Evolutionary conservation across 2,797 vertebrate genomes (phyloP).

Genomic region (Muraenolepis orangiensis): DNA sequence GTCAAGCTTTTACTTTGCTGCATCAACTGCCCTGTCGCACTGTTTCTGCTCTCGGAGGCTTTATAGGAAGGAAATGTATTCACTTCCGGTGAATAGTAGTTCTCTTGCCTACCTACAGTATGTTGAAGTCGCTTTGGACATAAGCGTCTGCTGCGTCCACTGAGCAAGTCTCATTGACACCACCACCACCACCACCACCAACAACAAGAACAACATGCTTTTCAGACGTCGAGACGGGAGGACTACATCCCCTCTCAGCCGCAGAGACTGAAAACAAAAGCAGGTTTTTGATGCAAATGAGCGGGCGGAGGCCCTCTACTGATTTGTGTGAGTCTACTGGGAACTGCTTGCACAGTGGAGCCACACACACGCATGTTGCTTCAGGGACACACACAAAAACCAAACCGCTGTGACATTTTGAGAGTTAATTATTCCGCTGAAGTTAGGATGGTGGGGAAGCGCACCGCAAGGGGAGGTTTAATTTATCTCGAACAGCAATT

Average conservation of each 20-base stretch:
- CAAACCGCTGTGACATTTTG: conserved; percentile 39
- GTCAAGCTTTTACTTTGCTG: no score
- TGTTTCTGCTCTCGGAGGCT: no score
- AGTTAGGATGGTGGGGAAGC: conserved; percentile 7
- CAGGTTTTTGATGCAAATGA: not conserved
- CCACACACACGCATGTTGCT: no score
- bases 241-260: not conserved
- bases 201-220: no score
- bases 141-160: no score
- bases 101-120: no score
- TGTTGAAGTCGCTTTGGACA: no score
- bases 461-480: conserved; percentile 19
- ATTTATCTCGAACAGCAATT: conserved; percentile 48
- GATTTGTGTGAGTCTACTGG: not conserved
- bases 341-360: not conserved
- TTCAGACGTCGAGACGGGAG: not conserved
- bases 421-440: conserved; percentile 51
- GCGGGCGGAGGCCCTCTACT: not conserved
- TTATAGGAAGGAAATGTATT: no score
- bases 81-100: no score
- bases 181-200: no score
- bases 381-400: not conserved
- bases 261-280: not conserved
- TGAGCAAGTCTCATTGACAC: no score
- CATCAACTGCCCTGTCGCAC: no score